Base-by-base conservation (phyloP, 2,888 invertebrate species). In the Polymixis flavicincta region DNA sequence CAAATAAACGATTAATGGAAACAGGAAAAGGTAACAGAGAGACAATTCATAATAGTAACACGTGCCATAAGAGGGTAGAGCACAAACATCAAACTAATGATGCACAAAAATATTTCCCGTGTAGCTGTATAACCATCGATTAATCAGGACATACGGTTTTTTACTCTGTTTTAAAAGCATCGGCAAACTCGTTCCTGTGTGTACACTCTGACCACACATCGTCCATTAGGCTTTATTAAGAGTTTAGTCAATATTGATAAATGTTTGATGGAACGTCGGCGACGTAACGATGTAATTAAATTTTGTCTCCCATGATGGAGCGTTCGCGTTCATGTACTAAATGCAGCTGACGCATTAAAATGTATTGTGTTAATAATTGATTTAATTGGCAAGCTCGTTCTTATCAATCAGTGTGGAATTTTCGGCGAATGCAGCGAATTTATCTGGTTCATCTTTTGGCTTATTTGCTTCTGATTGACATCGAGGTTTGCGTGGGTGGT, bases 91-190 rank as follows among this genome's bases (percentile, higher is more conserved):
- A 92, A 90, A 91, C 92, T 95, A 95, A 96, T 93, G 96, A 95
- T 91, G 92, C 94, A 92, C 93, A 95, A 95, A 96, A 96, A 95
- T 96, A 95, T 95, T 96, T 96, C 91, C 89, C 95, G 87, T 96
- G 96, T 96, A 88, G 89, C 93, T 90, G 94, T 92, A 94, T 94
- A 91, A 87, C 89, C 92, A 92, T 94, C 94, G 91, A 96, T 96
- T 96, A 95, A 96, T 96, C 95, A 94, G 92, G 89, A 91, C 90
- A 90, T 92, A 87, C 88, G 87, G 90, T 91, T 92, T 91, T 92
- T 88, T 86, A 80, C 78, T 90, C 87, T 88, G 89, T 91, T 93
- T 93, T 92, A 93, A 94, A 95, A 93, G 92, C 92, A 88, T 80
- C 74, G 74, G 76, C 55, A 69, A 89, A 91, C 88, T 90, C 83